Base-by-base conservation (phyloP, 2,888 invertebrate species). In the Notocelia uddmanniana region DNA sequence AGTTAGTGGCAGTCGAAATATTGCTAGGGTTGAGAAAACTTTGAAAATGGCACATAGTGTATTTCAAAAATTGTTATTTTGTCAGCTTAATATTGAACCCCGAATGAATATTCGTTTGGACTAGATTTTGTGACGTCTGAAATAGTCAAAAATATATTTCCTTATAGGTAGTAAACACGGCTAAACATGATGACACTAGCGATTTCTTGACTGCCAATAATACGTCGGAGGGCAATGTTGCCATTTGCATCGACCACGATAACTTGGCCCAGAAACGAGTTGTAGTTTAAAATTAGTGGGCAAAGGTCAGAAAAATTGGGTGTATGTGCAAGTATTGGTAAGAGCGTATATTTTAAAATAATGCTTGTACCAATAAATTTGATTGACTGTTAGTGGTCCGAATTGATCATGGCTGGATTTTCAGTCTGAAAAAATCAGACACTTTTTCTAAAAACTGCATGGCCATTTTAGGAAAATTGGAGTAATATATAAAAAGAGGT, bases 401-500 rank as follows among this genome's bases (percentile, higher is more conserved):
- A 41, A 55, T 18, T 59, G 48, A 21, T 13, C 21, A 37, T 26
- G 18, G 3, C 37, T 50, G 23, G 52, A 64, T 50, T 57, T 57
- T 55, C 18, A 11, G 45, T 54, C n/a, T 58, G 31, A 58, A 54
- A 41, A 23, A 3, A 34, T 58, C 66, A 54, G 57, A 50, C 37
- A 18, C 19, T 41, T 34, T 54, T 9, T 60, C 5, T 18, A 21
- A 21, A 52, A 55, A 26, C 6, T 21, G 18, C 34, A 55, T 15
- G 63, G 50, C 63, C 57, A 69, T 69, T 71, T 55, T 45, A 62
- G 45, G 37, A 52, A 45, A 55, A 64, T 63, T 52, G 41, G 52
- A 68, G 68, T 63, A 57, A 62, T 63, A 64, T 73, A 75, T 72
- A 73, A 70, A 69, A 48, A 48, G 68, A 78, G 76, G 76, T 76